Percentiles rank a stretch among this genome's conserved stretches.
These are phyloP conservation scores for Dugesia japonica DNA, from an alignment of 2,888 invertebrate genomes.

Conservation along the genomic window DNA sequence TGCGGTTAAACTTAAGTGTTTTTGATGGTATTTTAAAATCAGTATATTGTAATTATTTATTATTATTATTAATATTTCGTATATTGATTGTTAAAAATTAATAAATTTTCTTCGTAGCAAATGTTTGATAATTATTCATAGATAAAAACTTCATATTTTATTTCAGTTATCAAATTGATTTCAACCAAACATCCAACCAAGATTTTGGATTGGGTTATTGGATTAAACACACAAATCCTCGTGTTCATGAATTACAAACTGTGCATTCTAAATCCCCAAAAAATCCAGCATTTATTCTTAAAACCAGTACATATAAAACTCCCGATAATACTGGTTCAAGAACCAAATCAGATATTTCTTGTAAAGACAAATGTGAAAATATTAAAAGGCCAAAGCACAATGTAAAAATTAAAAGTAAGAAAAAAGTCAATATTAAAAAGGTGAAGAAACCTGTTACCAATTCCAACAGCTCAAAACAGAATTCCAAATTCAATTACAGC, in stretches of 20 bases:
- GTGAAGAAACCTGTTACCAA: not conserved
- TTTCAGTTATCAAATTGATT: not conserved
- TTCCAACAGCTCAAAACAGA: not conserved
- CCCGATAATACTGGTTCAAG: not conserved
- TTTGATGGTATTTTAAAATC: not conserved
- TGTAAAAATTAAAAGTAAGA: not conserved
- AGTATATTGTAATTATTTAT: not conserved
- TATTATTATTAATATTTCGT: too few relatives aligned
- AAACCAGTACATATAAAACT: not conserved
- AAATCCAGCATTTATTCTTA: not conserved
- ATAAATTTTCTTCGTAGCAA: too few relatives aligned
- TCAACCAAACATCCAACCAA: not conserved
- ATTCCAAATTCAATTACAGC: not conserved
- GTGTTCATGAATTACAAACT: not conserved
- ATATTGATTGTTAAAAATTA: too few relatives aligned
- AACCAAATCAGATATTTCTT: not conserved
- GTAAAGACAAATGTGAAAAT: not conserved
- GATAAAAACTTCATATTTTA: too few relatives aligned
- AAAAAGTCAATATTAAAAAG: too few relatives aligned
- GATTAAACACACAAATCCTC: not conserved
- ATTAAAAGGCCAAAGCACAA: not conserved
- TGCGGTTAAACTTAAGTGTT: too few relatives aligned
- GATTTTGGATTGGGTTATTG: slow-evolving; percentile 6
- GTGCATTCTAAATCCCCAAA: not conserved
- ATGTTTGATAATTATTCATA: too few relatives aligned